A percentile compares a stretch with the other conserved stretches of the same genome.
phyloP scores from a whole-genome alignment of 2,888 invertebrate genomes.

The Muschampia plurimacula region DNA sequence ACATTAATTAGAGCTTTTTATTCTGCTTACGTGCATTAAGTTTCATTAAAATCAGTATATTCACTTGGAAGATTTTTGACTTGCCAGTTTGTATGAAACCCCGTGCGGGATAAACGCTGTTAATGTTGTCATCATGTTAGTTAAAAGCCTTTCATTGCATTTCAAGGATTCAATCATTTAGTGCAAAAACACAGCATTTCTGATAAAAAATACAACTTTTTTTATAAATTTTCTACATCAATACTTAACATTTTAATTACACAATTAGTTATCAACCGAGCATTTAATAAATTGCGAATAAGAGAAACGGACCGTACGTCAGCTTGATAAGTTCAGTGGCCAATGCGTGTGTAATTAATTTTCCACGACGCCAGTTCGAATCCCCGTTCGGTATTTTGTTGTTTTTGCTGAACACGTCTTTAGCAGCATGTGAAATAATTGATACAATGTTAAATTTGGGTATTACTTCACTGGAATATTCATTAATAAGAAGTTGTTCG shows the following conservation, averaged over 20 bases:
- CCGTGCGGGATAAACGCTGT: too few relatives aligned
- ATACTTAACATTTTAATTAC: neutral
- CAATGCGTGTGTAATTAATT: slow-evolving; percentile 52
- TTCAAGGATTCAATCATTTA: too few relatives aligned
- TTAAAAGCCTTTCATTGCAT: too few relatives aligned
- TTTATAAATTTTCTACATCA: neutral
- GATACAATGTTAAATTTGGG: slow-evolving; percentile 12
- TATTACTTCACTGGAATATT: neutral
- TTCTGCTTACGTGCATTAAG: too few relatives aligned
- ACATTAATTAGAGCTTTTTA: too few relatives aligned
- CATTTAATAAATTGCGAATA: slow-evolving; percentile 20
- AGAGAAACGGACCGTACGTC: slow-evolving; percentile 23
- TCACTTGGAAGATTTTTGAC: too few relatives aligned
- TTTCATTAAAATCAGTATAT: too few relatives aligned
- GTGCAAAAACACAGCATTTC: neutral
- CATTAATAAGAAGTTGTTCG: neutral
- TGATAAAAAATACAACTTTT: neutral
- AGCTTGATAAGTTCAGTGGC: slow-evolving; percentile 52
- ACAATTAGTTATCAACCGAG: neutral
- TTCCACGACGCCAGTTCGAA: slow-evolving; percentile 47
- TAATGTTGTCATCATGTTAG: too few relatives aligned
- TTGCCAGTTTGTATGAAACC: too few relatives aligned
- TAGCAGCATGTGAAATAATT: slow-evolving; percentile 19
- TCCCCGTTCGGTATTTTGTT: slow-evolving; percentile 14
- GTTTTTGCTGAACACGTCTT: slow-evolving; percentile 7